Conservation (phyloP, 2,888 invertebrate species). For the Parnassius glacialis region DNA sequence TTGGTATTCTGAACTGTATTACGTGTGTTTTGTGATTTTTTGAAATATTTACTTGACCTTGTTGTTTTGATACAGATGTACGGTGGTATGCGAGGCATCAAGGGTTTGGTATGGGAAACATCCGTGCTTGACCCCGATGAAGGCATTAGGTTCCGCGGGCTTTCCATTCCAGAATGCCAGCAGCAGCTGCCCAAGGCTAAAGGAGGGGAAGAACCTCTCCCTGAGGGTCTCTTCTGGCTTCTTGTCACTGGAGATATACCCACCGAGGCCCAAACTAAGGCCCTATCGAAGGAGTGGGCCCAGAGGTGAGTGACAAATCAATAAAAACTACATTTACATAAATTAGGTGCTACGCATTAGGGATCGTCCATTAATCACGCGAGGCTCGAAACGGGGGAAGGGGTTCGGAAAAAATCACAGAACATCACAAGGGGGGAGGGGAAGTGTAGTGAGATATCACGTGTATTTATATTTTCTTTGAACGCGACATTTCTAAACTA, state of each 20-base stretch:
- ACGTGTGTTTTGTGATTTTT: too few relatives aligned
- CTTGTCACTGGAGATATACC: slow-evolving; percentile 88
- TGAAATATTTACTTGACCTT: background rate
- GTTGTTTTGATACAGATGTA: slow-evolving; percentile 81
- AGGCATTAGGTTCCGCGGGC: slow-evolving; percentile 96
- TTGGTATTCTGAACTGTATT: too few relatives aligned
- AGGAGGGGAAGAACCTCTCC: slow-evolving; percentile 86
- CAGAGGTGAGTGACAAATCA: slow-evolving; percentile 52
- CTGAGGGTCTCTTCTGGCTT: slow-evolving; percentile 91
- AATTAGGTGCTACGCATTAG: too few relatives aligned
- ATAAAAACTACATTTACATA: background rate
- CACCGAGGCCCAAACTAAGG: slow-evolving; percentile 84
- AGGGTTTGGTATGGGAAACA: slow-evolving; percentile 96
- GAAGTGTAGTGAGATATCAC: too few relatives aligned
- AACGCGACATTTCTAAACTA: too few relatives aligned
- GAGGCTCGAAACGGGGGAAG: too few relatives aligned
- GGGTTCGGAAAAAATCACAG: too few relatives aligned
- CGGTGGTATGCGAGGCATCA: slow-evolving; percentile 98
- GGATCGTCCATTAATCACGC: too few relatives aligned
- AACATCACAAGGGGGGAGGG: too few relatives aligned
- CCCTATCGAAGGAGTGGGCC: slow-evolving; percentile 91
- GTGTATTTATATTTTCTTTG: too few relatives aligned
- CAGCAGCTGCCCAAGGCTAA: slow-evolving; percentile 85
- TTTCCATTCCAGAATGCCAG: slow-evolving; percentile 92
- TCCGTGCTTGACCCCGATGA: slow-evolving; percentile 97